Evolutionary conservation across 2,888 invertebrate species (phyloP), one percentile per base, ranked within the genome.

Genomic region (Panopea generosa): DNA sequence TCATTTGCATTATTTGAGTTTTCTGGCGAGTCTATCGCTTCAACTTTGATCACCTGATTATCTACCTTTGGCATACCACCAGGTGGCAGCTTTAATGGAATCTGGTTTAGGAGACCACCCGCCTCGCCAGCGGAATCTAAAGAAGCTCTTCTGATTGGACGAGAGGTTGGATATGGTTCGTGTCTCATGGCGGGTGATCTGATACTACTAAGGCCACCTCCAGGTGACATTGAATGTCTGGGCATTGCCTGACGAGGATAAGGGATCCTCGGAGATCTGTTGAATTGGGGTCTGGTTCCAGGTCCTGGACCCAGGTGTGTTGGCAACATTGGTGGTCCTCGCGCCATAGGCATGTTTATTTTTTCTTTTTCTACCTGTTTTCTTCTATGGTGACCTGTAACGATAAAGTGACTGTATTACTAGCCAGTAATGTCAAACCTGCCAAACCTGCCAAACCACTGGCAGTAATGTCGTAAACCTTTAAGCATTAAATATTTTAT

Each of bases 171-270:
- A 38, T 76, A 76, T 24, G 76, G 76, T 50, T 66, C 70, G 40
- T 71, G 66, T 50, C 76, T 55, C 6, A 59, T 20, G 14, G 57
- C 49, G 20, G 76, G 75, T 16, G 75, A 69, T 55, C 75, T 26
- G 29, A 75, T 60, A 33, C 11, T 4, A n/a, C n/a, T n/a, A n/a
- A n/a, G n/a, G n/a, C n/a, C n/a, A 7, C 33, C 33, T 7, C 33
- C 33, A 33, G 33, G 33, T 18, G 47, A 43, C 2, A 33, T 20
- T 11, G 4, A 11, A 33, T 33, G 33, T 49, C 49, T 22, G 1
- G 59, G 26, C 18, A 56, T 43, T n/a, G 49, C 33, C 14, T 22
- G 16, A 24, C 57, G 45, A 0, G 56, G 47, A 33, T 33, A 33
- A 6, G 33, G 33, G 20, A 49, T 38, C 7, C 52, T 11, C 1